These are phyloP conservation scores for Neoarius graeffei DNA, from an alignment of 2,113 vertebrate species.

Conservation along the genomic window DNA sequence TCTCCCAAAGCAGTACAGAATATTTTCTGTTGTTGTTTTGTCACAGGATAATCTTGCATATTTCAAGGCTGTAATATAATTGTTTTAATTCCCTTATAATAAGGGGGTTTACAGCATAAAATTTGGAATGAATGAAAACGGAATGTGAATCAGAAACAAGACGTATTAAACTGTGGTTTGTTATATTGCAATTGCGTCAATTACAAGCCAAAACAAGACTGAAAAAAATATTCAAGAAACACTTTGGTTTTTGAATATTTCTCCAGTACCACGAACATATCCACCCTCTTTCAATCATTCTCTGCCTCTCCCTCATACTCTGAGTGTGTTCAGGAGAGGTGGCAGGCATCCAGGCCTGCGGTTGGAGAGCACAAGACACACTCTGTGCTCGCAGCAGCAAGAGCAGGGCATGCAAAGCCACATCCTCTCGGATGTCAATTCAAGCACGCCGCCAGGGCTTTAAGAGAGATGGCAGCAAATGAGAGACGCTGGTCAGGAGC, in stretches of 20 bases:
- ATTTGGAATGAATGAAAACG: not conserved
- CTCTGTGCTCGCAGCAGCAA: slow-evolving; percentile 20
- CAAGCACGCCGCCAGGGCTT: slow-evolving; percentile 23
- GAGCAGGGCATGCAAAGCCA: slow-evolving; percentile 43
- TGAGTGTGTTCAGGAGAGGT: slow-evolving; percentile 33
- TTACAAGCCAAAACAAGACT: slow-evolving; percentile 19
- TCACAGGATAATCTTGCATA: slow-evolving; percentile 74
- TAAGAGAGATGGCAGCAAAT: slow-evolving; percentile 48
- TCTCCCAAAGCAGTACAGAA: slow-evolving; percentile 74
- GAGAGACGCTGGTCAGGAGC: slow-evolving; percentile 36
- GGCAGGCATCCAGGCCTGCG: slow-evolving; percentile 35
- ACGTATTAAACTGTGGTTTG: not conserved
- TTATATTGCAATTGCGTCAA: slow-evolving; percentile 26
- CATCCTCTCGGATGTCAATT: slow-evolving; percentile 57
- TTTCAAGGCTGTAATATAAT: slow-evolving; percentile 54
- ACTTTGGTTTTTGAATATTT: slow-evolving; percentile 23
- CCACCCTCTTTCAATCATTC: not conserved
- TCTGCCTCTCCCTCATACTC: slow-evolving; percentile 15
- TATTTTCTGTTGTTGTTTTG: slow-evolving; percentile 69
- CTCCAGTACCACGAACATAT: not conserved
- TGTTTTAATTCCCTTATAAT: slow-evolving; percentile 56
- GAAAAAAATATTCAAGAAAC: slow-evolving; percentile 42
- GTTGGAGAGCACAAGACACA: slow-evolving; percentile 34
- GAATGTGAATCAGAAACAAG: not conserved
- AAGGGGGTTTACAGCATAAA: not conserved